phyloP scores from a whole-genome alignment of 2,888 invertebrate genomes.

The Nemoura dubitans region DNA sequence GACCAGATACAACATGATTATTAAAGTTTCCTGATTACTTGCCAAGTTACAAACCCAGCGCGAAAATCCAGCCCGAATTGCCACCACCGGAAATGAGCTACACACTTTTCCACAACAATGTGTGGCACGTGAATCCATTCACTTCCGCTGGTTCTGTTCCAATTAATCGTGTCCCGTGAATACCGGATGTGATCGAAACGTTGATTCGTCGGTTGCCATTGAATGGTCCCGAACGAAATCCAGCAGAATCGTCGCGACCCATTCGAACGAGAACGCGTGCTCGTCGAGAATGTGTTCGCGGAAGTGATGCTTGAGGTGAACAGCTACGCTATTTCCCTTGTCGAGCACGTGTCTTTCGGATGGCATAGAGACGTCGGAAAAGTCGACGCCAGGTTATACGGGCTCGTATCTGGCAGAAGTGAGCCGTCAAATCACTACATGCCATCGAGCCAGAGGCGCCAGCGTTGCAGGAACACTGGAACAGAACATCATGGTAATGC shows the following conservation, averaged over 20 bases:
- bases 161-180: background rate
- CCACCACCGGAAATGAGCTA: background rate
- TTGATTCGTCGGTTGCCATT: background rate
- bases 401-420: background rate
- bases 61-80: background rate
- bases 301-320: conserved; percentile 5
- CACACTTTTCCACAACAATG: conserved; percentile 7
- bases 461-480: background rate
- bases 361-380: background rate
- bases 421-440: background rate
- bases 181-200: background rate
- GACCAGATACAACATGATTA: background rate
- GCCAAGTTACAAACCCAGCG: background rate
- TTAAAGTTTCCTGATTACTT: conserved; percentile 12
- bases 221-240: background rate
- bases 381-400: background rate
- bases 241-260: background rate
- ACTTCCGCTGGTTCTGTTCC: background rate
- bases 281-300: background rate
- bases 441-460: background rate
- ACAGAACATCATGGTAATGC: background rate
- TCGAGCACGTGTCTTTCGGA: background rate
- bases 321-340: background rate
- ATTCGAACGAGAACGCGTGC: background rate
- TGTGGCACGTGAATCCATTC: background rate